These are phyloP conservation scores for Lomographa bimaculata DNA, from an alignment of 2,888 invertebrate genomes.

Conservation along the genomic window DNA sequence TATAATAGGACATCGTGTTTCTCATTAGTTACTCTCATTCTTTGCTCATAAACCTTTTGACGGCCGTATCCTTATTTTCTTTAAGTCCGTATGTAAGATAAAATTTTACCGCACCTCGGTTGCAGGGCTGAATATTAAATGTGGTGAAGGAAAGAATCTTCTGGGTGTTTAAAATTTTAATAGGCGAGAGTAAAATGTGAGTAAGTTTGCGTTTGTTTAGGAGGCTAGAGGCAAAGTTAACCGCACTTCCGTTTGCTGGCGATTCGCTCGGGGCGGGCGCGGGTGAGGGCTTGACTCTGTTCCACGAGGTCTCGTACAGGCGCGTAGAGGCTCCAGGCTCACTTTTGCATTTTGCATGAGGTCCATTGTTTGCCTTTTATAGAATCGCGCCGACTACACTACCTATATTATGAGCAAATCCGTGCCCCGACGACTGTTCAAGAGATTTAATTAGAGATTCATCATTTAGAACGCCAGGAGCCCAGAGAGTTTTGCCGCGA, in stretches of 20 bases:
- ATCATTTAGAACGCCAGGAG: no score
- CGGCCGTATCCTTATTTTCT: constrained; percentile 42
- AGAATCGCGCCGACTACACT: constrained; percentile 21
- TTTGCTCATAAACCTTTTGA: constrained; percentile 47
- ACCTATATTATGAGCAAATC: constrained; percentile 14
- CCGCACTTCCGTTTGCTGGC: constrained; percentile 47
- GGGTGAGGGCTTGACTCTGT: constrained; percentile 25
- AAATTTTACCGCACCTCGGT: constrained; percentile 44
- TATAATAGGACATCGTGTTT: constrained; percentile 47
- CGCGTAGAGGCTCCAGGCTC: no score
- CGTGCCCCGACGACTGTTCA: constrained; percentile 18
- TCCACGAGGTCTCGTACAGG: no score
- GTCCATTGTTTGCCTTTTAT: constrained; percentile 56
- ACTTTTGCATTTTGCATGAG: constrained; percentile 69
- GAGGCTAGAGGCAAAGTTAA: constrained; percentile 40
- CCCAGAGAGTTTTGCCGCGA: no score
- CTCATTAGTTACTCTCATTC: constrained; percentile 51
- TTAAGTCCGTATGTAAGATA: constrained; percentile 45
- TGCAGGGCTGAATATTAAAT: constrained; percentile 14
- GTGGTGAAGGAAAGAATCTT: constrained; percentile 23
- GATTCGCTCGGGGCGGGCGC: constrained; percentile 42
- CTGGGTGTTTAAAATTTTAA: constrained; percentile 47
- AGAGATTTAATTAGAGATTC: constrained; percentile 33
- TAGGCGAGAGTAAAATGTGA: constrained; percentile 47
- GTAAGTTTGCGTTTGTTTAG: constrained; percentile 49